Evolutionary conservation across 2,888 invertebrate species (phyloP).

Genomic region (Dicyrtoma fusca): DNA sequence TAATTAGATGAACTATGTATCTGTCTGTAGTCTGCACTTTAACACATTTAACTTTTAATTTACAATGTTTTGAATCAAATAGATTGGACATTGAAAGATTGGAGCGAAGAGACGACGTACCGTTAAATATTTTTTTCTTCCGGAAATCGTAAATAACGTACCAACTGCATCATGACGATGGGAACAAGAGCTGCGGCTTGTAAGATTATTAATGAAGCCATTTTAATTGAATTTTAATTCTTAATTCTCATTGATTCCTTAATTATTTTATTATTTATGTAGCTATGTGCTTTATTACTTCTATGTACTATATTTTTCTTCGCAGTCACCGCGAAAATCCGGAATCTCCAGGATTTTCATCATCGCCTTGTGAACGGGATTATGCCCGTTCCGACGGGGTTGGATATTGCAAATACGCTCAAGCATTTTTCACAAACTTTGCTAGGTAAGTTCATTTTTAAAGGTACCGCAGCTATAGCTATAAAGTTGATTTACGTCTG

Average conservation of each 20-base stretch:
- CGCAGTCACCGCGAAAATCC: slow-evolving; percentile 96
- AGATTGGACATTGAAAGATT: too few relatives aligned
- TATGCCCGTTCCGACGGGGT: slow-evolving; percentile 89
- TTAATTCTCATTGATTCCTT: too few relatives aligned
- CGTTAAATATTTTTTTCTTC: too few relatives aligned
- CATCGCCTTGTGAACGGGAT: slow-evolving; percentile 86
- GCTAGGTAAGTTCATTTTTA: slow-evolving; percentile 89
- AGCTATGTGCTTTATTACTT: not conserved
- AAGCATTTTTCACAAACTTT: slow-evolving; percentile 98
- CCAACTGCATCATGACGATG: slow-evolving; percentile 68
- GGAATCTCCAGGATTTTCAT: slow-evolving; percentile 95
- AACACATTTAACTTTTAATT: too few relatives aligned
- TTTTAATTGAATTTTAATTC: slow-evolving; percentile 10
- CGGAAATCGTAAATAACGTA: too few relatives aligned
- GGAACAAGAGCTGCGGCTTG: slow-evolving; percentile 92
- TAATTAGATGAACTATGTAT: too few relatives aligned
- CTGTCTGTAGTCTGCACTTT: too few relatives aligned
- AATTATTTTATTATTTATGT: slow-evolving; percentile 7
- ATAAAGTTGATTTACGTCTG: too few relatives aligned
- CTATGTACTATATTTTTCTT: slow-evolving; percentile 48
- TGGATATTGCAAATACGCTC: slow-evolving; percentile 95
- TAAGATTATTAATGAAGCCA: slow-evolving; percentile 65
- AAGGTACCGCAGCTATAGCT: too few relatives aligned
- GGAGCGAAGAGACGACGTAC: too few relatives aligned
- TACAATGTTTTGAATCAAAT: too few relatives aligned